Evolutionary conservation across 1,140 invertebrate genomes (phyloP), one percentile per base, ranked within the genome.

Genomic region (Lordiphosa stackelbergi): DNA sequence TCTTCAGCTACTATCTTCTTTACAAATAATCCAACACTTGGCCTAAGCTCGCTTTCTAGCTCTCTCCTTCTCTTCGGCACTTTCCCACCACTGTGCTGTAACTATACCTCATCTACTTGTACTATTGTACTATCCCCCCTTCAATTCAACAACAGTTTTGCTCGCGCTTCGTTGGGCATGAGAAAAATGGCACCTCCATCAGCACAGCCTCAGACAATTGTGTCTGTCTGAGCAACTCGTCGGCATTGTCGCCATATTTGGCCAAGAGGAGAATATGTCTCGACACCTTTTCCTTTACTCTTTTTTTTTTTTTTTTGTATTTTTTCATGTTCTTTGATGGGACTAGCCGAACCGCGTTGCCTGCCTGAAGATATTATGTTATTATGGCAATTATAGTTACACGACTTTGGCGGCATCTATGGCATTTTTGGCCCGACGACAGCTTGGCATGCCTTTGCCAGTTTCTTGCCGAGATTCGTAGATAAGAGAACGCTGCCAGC

Each of bases 321-420:
- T 35, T 49, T 48, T 31, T 41, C 41, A 61, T 28, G 45, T 22
- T 49, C 31, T 49, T 28, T 22, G 51, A 45, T 45, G 42, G 36
- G 41, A 24, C 36, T 40, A 13, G 47, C 36, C 5, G 11, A 46
- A 37, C 37, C 53, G 49, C 35, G 36, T 13, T 40, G 38, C 19
- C 22, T 22, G 35, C 64, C 58, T 24, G 48, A 47, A 69, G 77
- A 83, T 84, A 83, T 83, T 83, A 83, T 84, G 78, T 83, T 83
- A 84, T 81, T 83, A 83, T 77, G 69, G 78, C 78, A 83, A 83
- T 84, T 83, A 83, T 84, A 83, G 73, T 83, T 84, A 66, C 78
- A 83, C 72, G 64, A 58, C 58, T 72, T 72, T 61, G 58, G 71
- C 75, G 75, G 77, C 75, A 83, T 77, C 77, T 83, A 73, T 77